phyloP scores from a whole-genome alignment of 2,113 vertebrate species.

The Egretta garzetta region DNA sequence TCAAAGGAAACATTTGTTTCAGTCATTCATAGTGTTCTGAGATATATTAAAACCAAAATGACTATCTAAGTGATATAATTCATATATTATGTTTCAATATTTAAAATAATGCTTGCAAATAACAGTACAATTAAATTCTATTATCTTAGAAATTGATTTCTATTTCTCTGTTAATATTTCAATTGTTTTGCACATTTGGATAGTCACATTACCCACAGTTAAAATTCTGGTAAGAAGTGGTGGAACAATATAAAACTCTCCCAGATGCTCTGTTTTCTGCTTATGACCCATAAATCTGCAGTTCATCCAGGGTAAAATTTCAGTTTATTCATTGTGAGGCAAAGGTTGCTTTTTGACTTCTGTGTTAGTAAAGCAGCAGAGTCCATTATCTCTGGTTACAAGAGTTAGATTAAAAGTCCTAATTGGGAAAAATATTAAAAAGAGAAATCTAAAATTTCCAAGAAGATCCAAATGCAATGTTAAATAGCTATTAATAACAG shows the following conservation, averaged over 20 bases:
- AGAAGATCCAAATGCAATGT: neutral
- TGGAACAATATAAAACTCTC: neutral
- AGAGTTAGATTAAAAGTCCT: neutral
- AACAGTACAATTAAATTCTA: neutral
- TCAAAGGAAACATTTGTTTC: slow-evolving; percentile 1
- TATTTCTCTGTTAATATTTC: neutral
- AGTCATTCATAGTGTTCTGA: neutral
- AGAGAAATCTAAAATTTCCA: neutral
- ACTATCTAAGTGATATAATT: neutral
- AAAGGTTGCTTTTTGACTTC: slow-evolving; percentile 41
- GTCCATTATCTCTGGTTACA: neutral
- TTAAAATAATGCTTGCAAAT: neutral
- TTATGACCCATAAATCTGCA: neutral
- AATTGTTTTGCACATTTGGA: neutral
- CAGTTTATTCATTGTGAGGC: neutral
- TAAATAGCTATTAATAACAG: neutral
- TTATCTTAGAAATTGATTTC: neutral
- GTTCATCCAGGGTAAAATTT: neutral
- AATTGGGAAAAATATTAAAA: neutral
- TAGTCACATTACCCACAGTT: neutral
- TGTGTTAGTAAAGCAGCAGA: slow-evolving; percentile 35
- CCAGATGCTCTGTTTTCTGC: neutral
- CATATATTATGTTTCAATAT: neutral
- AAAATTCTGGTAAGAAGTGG: neutral
- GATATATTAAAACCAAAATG: neutral